These are phyloP conservation scores for Torymus aiolomorphi DNA, from an alignment of 2,888 invertebrate genomes.

Conservation along the genomic window DNA sequence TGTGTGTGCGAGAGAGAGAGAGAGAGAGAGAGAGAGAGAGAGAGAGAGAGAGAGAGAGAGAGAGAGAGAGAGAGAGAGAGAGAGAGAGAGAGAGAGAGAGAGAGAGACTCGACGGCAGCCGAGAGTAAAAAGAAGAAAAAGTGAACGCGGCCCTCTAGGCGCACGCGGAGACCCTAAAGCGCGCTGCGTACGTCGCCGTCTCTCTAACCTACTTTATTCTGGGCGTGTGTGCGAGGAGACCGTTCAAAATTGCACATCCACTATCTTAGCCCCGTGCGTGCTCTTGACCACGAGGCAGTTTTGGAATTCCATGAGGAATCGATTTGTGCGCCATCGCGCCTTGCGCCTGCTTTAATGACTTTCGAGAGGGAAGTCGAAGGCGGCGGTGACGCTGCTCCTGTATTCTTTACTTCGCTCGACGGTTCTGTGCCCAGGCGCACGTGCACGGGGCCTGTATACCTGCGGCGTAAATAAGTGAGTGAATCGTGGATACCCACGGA, in stretches of 20 bases:
- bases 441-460: not conserved
- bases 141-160: too few relatives aligned
- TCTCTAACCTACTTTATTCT: conserved; percentile 29
- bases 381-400: not conserved
- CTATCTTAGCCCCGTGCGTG: not conserved
- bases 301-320: not conserved
- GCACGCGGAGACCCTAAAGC: too few relatives aligned
- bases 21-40: too few relatives aligned
- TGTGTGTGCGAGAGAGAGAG: too few relatives aligned
- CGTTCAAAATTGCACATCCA: conserved; percentile 39
- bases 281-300: not conserved
- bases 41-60: too few relatives aligned
- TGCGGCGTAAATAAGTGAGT: conserved; percentile 24
- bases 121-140: too few relatives aligned
- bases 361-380: not conserved
- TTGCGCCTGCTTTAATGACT: not conserved
- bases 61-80: too few relatives aligned
- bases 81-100: too few relatives aligned
- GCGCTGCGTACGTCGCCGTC: not conserved
- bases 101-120: too few relatives aligned
- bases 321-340: not conserved
- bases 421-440: not conserved
- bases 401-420: conserved; percentile 16
- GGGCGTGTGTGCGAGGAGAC: not conserved
- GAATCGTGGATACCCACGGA: not conserved